Evolutionary conservation across 2,888 invertebrate genomes (phyloP).

Genomic region (Augochlorella aurata): DNA sequence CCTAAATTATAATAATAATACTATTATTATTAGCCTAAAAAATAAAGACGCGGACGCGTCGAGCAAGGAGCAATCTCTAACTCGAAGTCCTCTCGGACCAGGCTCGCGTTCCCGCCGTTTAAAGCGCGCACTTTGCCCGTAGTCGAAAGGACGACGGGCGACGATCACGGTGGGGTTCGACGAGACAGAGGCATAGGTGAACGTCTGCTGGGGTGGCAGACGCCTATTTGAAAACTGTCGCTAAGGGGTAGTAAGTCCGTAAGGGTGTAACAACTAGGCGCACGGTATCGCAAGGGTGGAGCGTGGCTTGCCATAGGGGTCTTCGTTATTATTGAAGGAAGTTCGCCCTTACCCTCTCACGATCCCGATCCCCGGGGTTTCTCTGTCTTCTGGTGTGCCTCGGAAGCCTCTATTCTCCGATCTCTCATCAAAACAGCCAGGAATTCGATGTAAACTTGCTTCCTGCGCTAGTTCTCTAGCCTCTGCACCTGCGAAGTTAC

Average conservation of each 20-base stretch:
- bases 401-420: constrained; percentile 23
- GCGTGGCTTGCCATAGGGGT: constrained; percentile 63
- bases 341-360: constrained; percentile 50
- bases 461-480: constrained; percentile 31
- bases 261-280: constrained; percentile 73
- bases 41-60: too few relatives aligned
- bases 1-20: too few relatives aligned
- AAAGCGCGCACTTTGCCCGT: constrained; percentile 50
- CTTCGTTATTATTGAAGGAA: constrained; percentile 74
- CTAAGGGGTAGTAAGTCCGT: constrained; percentile 74
- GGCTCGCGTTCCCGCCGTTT: not conserved
- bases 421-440: constrained; percentile 61
- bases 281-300: constrained; percentile 64
- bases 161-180: constrained; percentile 51
- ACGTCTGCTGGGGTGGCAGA: constrained; percentile 63
- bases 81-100: constrained; percentile 25
- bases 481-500: constrained; percentile 60
- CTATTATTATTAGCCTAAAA: too few relatives aligned
- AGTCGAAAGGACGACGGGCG: constrained; percentile 49
- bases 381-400: constrained; percentile 35
- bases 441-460: constrained; percentile 48
- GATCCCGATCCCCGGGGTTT: constrained; percentile 58
- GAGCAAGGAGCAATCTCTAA: not conserved
- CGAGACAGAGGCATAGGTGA: constrained; percentile 61
- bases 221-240: constrained; percentile 72